A percentile compares a stretch with the other conserved stretches of the same genome.
Evolutionary conservation across 2,113 vertebrate species (phyloP).

Genomic region (cat (Felis catus)): F.catus_Fca126_mat1.0 CM031420.1:43865001-43865500

Average conservation of each 20-base stretch:
- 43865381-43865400: background rate
- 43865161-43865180: background rate
- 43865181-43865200: background rate
- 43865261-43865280: background rate
- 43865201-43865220: background rate
- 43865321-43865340: background rate
- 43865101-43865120: background rate
- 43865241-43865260: background rate
- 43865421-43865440: background rate
- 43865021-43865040: background rate
- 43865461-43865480: background rate
- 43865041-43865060: background rate
- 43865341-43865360: background rate
- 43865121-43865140: background rate
- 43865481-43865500: background rate
- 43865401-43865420: background rate
- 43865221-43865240: background rate
- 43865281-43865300: background rate
- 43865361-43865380: background rate
- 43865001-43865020: background rate
- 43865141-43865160: background rate
- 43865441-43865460: background rate
- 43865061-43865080: background rate
- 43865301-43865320: background rate
- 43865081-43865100: background rate